phyloP scores from a whole-genome alignment of 2,888 invertebrate genomes.

The Phortica okadai region DNA sequence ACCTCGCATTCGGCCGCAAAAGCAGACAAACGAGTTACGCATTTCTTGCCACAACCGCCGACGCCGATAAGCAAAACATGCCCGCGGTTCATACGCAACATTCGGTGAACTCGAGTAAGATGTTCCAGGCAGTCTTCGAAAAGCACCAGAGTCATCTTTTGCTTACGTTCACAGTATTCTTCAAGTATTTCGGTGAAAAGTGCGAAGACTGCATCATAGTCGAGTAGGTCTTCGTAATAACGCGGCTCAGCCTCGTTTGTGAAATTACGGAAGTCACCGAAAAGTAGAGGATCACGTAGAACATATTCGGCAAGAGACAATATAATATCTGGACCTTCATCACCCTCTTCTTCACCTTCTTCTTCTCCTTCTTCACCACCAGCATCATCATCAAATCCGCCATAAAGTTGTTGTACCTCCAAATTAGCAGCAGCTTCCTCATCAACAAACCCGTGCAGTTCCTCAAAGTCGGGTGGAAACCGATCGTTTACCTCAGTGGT shows the following conservation, averaged over 20 bases:
- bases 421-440: constrained; percentile 56
- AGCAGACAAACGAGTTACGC: constrained; percentile 86
- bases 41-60: constrained; percentile 92
- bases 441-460: constrained; percentile 64
- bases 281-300: constrained; percentile 88
- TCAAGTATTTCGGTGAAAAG: constrained; percentile 93
- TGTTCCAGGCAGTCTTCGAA: constrained; percentile 96
- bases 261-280: constrained; percentile 92
- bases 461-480: constrained; percentile 68
- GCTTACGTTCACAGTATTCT: constrained; percentile 87
- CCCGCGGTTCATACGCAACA: constrained; percentile 86
- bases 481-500: constrained; percentile 80
- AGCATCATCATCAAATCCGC: constrained; percentile 46
- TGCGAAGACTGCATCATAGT: constrained; percentile 92
- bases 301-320: constrained; percentile 79
- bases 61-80: constrained; percentile 92
- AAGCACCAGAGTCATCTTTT: constrained; percentile 87
- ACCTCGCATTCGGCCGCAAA: constrained; percentile 90
- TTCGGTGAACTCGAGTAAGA: constrained; percentile 90
- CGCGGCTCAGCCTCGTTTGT: constrained; percentile 87
- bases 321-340: constrained; percentile 49
- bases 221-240: constrained; percentile 91
- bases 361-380: constrained; percentile 45
- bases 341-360: constrained; percentile 49
- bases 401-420: constrained; percentile 56